These are phyloP conservation scores for Chrysocyon brachyurus DNA, from an alignment of 2,797 vertebrate species.

Conservation along the genomic window DNA sequence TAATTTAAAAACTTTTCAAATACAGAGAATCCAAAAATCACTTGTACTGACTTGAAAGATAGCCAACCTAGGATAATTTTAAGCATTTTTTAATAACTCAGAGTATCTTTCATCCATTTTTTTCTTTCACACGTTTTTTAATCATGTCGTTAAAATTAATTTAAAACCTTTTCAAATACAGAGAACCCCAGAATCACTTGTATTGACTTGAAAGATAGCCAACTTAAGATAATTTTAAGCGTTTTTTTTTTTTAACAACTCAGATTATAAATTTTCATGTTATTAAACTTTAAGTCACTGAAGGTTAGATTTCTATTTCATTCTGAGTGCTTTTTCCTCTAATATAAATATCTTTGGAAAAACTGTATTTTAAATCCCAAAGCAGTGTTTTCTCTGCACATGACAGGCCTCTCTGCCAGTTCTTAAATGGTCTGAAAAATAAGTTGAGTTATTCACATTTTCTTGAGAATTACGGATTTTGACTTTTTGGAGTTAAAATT, in stretches of 20 bases:
- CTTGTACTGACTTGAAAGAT: slow-evolving; percentile 25
- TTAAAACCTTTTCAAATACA: not conserved
- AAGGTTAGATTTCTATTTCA: slow-evolving; percentile 16
- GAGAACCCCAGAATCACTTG: not conserved
- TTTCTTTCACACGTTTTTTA: not conserved
- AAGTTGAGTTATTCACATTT: not conserved
- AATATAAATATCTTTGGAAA: slow-evolving; percentile 16
- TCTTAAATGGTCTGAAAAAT: slow-evolving; percentile 61
- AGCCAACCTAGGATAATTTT: not conserved
- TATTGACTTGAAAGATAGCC: not conserved
- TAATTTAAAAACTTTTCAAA: not conserved
- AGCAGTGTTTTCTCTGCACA: not conserved
- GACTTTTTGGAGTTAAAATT: slow-evolving; percentile 9
- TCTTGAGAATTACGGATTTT: slow-evolving; percentile 46
- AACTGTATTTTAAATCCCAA: not conserved
- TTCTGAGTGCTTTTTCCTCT: slow-evolving; percentile 18
- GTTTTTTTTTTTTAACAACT: not conserved
- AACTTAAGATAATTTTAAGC: slow-evolving; percentile 15
- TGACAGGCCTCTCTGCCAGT: not conserved
- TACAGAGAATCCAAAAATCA: not conserved
- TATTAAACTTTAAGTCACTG: not conserved
- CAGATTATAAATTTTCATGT: not conserved
- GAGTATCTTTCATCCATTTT: not conserved
- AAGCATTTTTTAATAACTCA: not conserved
- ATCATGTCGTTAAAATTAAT: not conserved